These are phyloP conservation scores for Aculops lycopersici DNA, from an alignment of 1,140 invertebrate species.

Conservation along the genomic window DNA sequence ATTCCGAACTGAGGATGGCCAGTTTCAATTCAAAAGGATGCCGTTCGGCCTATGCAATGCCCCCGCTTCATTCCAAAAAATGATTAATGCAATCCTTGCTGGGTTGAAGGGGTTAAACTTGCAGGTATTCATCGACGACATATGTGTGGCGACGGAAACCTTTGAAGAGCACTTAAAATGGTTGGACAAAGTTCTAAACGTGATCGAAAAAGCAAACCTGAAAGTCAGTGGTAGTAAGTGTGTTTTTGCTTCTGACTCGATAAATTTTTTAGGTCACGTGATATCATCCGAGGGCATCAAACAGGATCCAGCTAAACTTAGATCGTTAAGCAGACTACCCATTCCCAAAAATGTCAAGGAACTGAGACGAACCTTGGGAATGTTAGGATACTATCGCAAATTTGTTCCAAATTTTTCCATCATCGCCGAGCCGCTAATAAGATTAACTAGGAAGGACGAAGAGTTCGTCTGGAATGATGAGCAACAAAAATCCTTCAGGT, in stretches of 20 bases:
- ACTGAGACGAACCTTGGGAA: background rate
- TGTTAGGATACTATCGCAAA: background rate
- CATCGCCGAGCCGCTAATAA: background rate
- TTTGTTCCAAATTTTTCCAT: constrained; percentile 1
- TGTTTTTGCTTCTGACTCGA: background rate
- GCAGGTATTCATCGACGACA: background rate
- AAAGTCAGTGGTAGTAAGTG: constrained; percentile 8
- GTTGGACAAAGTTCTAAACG: background rate
- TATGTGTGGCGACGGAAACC: background rate
- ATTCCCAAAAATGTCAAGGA: background rate
- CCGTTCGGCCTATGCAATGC: constrained; percentile 9
- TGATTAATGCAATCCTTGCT: constrained; percentile 5
- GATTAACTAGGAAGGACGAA: constrained; percentile 1
- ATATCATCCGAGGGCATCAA: constrained; percentile 3
- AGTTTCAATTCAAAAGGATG: constrained; percentile 7
- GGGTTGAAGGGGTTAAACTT: background rate
- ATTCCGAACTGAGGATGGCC: background rate
- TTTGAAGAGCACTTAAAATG: background rate
- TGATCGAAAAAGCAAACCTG: background rate
- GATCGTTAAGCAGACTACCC: background rate
- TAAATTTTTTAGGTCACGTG: constrained; percentile 5
- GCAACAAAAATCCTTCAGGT: constrained; percentile 13
- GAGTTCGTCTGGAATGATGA: constrained; percentile 7
- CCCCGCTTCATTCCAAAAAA: constrained; percentile 6
- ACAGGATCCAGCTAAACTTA: background rate